Percentiles rank a stretch among this genome's conserved stretches.
Evolutionary conservation across 2,113 vertebrate genomes (phyloP).

Genomic region (Corythoichthys haematopterus): DNA sequence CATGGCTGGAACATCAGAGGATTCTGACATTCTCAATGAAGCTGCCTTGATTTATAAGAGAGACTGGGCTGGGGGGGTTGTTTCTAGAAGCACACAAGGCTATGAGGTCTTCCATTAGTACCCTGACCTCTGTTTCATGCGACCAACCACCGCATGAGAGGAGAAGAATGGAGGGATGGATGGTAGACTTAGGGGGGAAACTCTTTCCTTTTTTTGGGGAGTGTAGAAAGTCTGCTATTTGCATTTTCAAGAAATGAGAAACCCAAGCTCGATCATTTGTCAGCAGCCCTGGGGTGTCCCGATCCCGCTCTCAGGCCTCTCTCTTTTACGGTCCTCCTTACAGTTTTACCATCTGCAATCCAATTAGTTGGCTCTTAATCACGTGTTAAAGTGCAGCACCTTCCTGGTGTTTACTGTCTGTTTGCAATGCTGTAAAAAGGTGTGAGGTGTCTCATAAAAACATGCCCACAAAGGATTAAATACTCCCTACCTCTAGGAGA

Average conservation of each 20-base stretch:
- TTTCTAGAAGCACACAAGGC: slow-evolving; percentile 71
- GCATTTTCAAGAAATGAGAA: slow-evolving; percentile 63
- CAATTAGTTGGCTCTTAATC: slow-evolving; percentile 74
- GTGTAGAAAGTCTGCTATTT: slow-evolving; percentile 63
- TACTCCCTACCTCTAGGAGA: slow-evolving; percentile 33
- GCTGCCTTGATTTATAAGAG: slow-evolving; percentile 74
- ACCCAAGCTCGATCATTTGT: slow-evolving; percentile 53
- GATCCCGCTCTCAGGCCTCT: slow-evolving; percentile 32
- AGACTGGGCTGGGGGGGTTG: slow-evolving; percentile 52
- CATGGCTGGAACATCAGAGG: slow-evolving; percentile 67
- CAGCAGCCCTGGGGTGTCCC: slow-evolving; percentile 42
- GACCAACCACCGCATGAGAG: slow-evolving; percentile 53
- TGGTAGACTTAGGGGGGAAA: slow-evolving; percentile 33
- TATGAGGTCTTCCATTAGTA: slow-evolving; percentile 76
- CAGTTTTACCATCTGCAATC: slow-evolving; percentile 66
- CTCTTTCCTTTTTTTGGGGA: slow-evolving; percentile 23
- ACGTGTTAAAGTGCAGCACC: slow-evolving; percentile 63
- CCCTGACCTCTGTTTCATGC: slow-evolving; percentile 71
- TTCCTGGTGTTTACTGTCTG: slow-evolving; percentile 72
- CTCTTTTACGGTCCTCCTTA: slow-evolving; percentile 55
- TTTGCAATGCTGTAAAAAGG: slow-evolving; percentile 69
- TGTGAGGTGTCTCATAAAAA: slow-evolving; percentile 69
- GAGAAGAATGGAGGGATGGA: slow-evolving; percentile 50
- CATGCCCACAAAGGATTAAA: slow-evolving; percentile 35
- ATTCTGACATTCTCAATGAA: slow-evolving; percentile 59